Base-by-base conservation (phyloP, 2,797 vertebrate genomes). In the Parotocinclus haroldoi region DNA sequence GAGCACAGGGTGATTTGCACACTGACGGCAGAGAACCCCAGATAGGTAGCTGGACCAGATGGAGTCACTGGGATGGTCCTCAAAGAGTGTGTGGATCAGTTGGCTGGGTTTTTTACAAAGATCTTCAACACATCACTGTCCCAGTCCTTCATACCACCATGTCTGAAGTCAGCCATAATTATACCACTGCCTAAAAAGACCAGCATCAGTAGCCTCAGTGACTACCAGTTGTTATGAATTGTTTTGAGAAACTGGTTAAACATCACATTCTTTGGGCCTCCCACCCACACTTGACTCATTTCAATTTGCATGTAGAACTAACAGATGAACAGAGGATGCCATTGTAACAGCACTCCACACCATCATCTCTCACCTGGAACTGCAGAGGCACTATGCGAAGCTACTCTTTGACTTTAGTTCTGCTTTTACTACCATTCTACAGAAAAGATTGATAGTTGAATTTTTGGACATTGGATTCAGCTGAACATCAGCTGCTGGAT, bases 201-300 rank as follows among this genome's bases (percentile, higher is more conserved):
- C 49, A 51, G 49, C 49, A 51, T 51, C 49, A 51, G n/a, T 8
- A 51, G 14, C 10, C 10, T 16, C 49, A 51, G 4, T 51, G 49
- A 51, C 51, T 19, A 10, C 17, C 9, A 7, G 10, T 19, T 52
- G 50, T 52, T 16, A 52, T 52, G 50, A 52, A 52, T 4, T 53
- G 51, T 9, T 53, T 53, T 19, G 16, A 53, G 51, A 53, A 53
- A 53, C 17, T 53, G 51, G 49, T 51, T 7, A 51, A 9, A 16
- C 8, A 4, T 53, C 16, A 53, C 17, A 53, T 53, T 53, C 51
- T 4, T 46, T 1, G 39, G 7, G 11, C 44, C 44, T 11, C 8
- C 44, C 44, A 46, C 5, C 44, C 44, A 46, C 42, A 1, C 42
- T 9, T 7, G 42, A 44, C 42, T 7, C 8, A 18, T 52, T 9